Evolutionary conservation across 2,888 invertebrate species (phyloP), one percentile per base, ranked within the genome.

Genomic region (Drosophila meridiana): DNA sequence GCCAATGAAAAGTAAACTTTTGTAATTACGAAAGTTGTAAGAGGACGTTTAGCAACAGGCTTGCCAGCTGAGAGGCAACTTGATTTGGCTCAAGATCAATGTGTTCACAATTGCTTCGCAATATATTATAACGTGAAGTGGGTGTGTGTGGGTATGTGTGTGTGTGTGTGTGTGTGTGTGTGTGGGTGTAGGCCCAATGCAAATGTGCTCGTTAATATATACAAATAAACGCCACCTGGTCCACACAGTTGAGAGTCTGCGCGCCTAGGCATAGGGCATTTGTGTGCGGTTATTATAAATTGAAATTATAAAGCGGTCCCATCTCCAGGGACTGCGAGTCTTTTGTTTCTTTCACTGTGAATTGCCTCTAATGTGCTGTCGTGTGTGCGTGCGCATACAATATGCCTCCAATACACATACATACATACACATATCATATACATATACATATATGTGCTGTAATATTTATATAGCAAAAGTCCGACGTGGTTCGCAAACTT

Each of bases 381-480:
- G 32, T 50, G 48, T 50, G 48, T 50, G 50, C 20, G 50, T 32
- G 50, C 32, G 20, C 20, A 6, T 5, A 32, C 50, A 50, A n/a
- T 48, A 30, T 48, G 30, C 14, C 4, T 9, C 48, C 14, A 14
- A 50, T 50, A 50, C 9, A 48, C 28, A 47, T 3, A 47, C 1
- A 38, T 3, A 38, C 14, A n/a, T 11, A 5, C 26, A 40, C n/a
- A 14, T 20, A 14, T 2, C 20, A 8, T 3, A 9, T 2, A 20
- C 20, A 32, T 9, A 26, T 26, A 32, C 14, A 43, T 8, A 14
- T 7, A 11, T 20, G 14, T 38, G 34, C 11, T 6, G 43, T 45
- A 45, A 62, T 61, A 66, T 55, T 76, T 70, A 52, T 67, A 53
- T 40, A 45, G 60, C 38, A 57, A 13, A 20, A 57, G 83, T 77